Percentiles rank a stretch among this genome's conserved stretches.
Conservation (phyloP, 2,113 vertebrate species). For the Platichthys stellatus region DNA sequence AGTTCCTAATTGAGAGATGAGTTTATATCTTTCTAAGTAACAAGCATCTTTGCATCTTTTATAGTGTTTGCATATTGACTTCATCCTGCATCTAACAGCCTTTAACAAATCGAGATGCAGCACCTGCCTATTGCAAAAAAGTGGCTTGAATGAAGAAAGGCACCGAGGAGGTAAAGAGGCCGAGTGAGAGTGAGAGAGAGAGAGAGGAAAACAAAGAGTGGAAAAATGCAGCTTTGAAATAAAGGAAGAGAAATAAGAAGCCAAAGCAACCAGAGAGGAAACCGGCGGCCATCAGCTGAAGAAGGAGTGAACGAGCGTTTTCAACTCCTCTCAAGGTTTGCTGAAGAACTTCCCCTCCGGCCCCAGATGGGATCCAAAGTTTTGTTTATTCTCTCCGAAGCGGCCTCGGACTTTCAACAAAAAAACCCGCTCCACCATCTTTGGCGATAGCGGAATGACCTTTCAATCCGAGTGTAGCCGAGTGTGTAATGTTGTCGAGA, state of each 20-base stretch:
- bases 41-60: no score
- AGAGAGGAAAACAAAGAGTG: no score
- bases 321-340: constrained; percentile 26
- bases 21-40: no score
- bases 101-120: background rate
- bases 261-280: constrained; percentile 4
- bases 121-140: background rate
- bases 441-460: constrained; percentile 35
- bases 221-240: no score
- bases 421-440: background rate
- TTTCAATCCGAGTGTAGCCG: constrained; percentile 39
- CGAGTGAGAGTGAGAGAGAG: no score
- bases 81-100: background rate
- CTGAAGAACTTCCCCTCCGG: constrained; percentile 27
- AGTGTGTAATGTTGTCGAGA: constrained; percentile 25
- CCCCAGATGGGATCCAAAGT: constrained; percentile 36
- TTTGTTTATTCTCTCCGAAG: constrained; percentile 42
- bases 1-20: no score
- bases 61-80: no score
- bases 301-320: background rate
- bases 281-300: background rate
- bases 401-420: constrained; percentile 28
- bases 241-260: no score
- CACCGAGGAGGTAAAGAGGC: no score
- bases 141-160: no score